phyloP scores from a whole-genome alignment of 1,140 invertebrate genomes.

The Linepithema humile region DNA sequence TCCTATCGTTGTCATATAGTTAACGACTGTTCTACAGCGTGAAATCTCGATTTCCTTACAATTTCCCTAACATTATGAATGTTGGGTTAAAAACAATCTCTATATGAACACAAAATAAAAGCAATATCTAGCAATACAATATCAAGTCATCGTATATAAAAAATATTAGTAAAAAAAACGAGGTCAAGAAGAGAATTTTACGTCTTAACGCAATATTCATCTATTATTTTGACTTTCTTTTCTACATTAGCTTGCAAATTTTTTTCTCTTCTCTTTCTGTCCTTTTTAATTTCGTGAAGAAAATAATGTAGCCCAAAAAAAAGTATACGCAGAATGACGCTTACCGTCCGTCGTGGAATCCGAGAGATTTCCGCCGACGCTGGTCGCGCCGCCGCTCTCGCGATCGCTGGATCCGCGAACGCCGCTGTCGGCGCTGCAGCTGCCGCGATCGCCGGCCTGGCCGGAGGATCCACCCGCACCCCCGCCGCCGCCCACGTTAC shows the following conservation, averaged over 20 bases:
- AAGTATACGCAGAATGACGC: slow-evolving; percentile 22
- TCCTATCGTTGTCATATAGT: background rate
- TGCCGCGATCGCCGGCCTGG: slow-evolving; percentile 90
- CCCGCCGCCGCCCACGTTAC: slow-evolving; percentile 78
- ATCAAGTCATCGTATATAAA: too few species aligned
- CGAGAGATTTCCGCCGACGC: slow-evolving; percentile 90
- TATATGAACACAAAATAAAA: too few species aligned
- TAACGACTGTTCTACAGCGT: too few species aligned
- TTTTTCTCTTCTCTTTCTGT: background rate
- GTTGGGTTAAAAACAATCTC: too few species aligned
- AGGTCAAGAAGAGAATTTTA: too few species aligned
- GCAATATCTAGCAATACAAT: too few species aligned
- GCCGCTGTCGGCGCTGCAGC: slow-evolving; percentile 94
- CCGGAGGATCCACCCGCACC: slow-evolving; percentile 76
- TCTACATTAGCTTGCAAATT: background rate
- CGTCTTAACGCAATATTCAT: too few species aligned
- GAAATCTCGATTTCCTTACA: too few species aligned
- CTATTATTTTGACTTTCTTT: background rate
- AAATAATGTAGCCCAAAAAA: too few species aligned
- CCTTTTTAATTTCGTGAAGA: too few species aligned
- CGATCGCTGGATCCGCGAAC: slow-evolving; percentile 92
- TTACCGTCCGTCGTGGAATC: slow-evolving; percentile 91
- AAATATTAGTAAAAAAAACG: too few species aligned
- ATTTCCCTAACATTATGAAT: too few species aligned
- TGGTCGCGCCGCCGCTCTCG: slow-evolving; percentile 89